Base-by-base conservation (phyloP, 2,113 vertebrate genomes). In the Ammodytes dubius region DNA sequence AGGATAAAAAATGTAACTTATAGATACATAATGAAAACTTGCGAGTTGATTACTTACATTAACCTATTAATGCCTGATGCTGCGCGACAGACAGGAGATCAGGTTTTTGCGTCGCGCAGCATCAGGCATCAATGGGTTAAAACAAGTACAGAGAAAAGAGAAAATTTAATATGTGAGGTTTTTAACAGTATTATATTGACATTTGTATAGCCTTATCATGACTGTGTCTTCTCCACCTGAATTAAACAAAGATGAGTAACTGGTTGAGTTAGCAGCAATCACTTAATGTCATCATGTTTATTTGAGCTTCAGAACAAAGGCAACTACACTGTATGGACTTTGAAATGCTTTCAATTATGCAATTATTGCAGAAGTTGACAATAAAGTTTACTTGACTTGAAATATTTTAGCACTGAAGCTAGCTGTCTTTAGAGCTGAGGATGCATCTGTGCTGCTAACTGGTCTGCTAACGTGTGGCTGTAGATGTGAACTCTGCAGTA, bases 371-470 rank as follows among this genome's bases (percentile, higher is more conserved):
- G 27, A 27, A 27, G 27, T 27, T 27, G 27, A 27, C 27, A 27
- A 27, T 27, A 27, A 27, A 27, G 27, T 27, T 27, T 27, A 27
- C 27, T 27, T 27, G 27, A 27, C 27, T 27, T 27, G 27, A 27
- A 27, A 27, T 27, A 27, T 27, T 27, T 27, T 27, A 27, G 10
- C 17, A 42, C 13, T 35, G 4, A 70, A 64, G 72, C 27, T 27
- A 27, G 27, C 27, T 27, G 27, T 27, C 27, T 27, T 27, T 27
- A 27, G 70, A 65, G 65, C 64, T 65, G 52, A 64, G 46, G 43
- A 27, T 69, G 50, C 50, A 65, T 84, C 75, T 74, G 57, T 79
- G 57, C 76, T 73, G 70, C 82, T 63, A 78, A 79, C 37, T 69
- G 37, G 7, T 59, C 59, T 57, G 40, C 4, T 67, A 46, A 53